phyloP scores from a whole-genome alignment of 2,113 vertebrate genomes.

The Sula dactylatra region DNA sequence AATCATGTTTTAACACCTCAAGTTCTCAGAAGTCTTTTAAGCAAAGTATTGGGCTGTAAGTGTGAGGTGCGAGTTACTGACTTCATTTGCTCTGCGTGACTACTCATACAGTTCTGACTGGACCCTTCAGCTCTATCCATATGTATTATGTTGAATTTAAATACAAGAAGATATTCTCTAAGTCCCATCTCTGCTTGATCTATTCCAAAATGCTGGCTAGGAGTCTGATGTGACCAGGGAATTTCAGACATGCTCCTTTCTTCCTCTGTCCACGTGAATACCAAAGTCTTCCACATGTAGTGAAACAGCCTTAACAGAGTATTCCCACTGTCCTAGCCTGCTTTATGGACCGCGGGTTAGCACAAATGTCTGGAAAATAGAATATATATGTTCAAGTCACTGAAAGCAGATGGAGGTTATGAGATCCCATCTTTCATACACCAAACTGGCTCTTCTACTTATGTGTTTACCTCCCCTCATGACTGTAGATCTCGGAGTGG shows the following conservation, averaged over 20 bases:
- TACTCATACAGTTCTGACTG: not conserved
- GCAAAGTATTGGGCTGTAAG: not conserved
- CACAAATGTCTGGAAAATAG: not conserved
- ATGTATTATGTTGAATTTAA: not conserved
- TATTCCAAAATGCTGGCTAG: not conserved
- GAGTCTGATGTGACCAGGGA: not conserved
- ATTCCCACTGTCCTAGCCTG: not conserved
- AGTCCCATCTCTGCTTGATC: not conserved
- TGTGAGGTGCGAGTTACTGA: not conserved
- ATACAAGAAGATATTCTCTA: not conserved
- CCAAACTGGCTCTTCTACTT: not conserved
- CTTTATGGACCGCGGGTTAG: not conserved
- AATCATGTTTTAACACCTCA: not conserved
- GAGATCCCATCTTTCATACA: not conserved
- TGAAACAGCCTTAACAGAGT: not conserved
- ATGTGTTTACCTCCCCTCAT: not conserved
- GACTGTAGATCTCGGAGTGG: not conserved
- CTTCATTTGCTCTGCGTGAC: fast-evolving
- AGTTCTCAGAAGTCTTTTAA: not conserved
- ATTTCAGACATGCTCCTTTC: not conserved
- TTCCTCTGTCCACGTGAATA: not conserved
- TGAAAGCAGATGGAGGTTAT: not conserved
- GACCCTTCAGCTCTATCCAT: not conserved
- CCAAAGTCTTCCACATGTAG: not conserved
- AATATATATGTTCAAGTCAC: not conserved